Conservation (phyloP, 1,140 invertebrate genomes). For the Drosophila leontia region DNA sequence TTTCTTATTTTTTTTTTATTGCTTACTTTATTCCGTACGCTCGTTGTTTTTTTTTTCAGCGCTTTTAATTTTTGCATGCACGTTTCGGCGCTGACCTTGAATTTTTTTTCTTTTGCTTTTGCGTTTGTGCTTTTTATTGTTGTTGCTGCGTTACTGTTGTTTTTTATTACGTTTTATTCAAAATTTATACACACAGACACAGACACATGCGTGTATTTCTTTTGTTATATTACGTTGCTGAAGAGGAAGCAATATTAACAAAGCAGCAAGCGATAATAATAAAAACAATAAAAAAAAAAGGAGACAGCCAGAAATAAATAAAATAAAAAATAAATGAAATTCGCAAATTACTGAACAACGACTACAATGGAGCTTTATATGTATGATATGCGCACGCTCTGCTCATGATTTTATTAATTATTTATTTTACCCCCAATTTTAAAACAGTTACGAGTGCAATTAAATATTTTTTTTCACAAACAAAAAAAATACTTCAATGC, state of each 20-base stretch:
- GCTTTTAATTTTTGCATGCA: conserved; percentile 82
- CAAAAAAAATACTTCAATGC: conserved; percentile 36
- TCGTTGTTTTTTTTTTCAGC: conserved; percentile 46
- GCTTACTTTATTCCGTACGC: conserved; percentile 62
- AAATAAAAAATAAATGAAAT: conserved; percentile 28
- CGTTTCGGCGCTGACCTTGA: conserved; percentile 82
- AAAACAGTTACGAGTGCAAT: conserved; percentile 49
- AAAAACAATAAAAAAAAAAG: conserved; percentile 47
- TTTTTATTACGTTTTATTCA: conserved; percentile 62
- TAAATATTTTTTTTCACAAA: conserved; percentile 4
- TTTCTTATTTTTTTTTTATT: conserved; percentile 38
- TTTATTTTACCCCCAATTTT: conserved; percentile 61
- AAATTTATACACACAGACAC: conserved; percentile 41
- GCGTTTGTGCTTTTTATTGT: conserved; percentile 43
- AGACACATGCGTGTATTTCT: conserved; percentile 34
- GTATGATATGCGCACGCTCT: conserved; percentile 26
- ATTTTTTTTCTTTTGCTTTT: conserved; percentile 79
- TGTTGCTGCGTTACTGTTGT: conserved; percentile 54
- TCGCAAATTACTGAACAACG: conserved; percentile 41
- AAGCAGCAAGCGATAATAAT: conserved; percentile 57
- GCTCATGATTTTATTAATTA: conserved; percentile 53
- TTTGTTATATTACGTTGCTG: conserved; percentile 72
- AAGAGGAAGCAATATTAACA: conserved; percentile 75
- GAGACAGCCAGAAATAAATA: conserved; percentile 31
- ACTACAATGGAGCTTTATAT: conserved; percentile 25